These are phyloP conservation scores for Bostrychus sinensis DNA, from an alignment of 2,113 vertebrate genomes.

Conservation along the genomic window DNA sequence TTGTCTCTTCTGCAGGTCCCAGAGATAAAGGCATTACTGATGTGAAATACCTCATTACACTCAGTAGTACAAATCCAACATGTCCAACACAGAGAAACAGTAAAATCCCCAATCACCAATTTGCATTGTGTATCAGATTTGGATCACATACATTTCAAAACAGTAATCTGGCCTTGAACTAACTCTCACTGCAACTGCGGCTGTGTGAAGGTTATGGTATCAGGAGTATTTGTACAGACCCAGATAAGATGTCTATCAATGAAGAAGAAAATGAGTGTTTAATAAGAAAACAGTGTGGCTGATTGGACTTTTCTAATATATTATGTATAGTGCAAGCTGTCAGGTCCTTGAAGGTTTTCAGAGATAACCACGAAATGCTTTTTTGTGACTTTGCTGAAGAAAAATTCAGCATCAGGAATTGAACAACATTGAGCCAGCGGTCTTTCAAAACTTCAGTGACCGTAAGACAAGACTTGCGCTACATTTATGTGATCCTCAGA, in stretches of 20 bases:
- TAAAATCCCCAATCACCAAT: constrained; percentile 19
- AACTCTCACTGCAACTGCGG: constrained; percentile 24
- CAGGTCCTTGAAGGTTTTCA: no score
- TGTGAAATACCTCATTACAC: constrained; percentile 17
- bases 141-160: constrained; percentile 44
- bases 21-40: constrained; percentile 24
- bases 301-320: neutral
- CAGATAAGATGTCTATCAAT: constrained; percentile 10
- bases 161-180: constrained; percentile 21
- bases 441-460: no score
- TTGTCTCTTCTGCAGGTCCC: neutral
- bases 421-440: no score
- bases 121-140: constrained; percentile 34
- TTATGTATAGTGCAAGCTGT: neutral
- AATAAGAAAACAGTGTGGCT: neutral
- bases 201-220: constrained; percentile 29
- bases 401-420: no score
- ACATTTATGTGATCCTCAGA: no score
- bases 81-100: neutral
- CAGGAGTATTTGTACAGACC: neutral
- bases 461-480: no score
- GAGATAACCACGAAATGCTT: no score
- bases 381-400: no score
- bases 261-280: constrained; percentile 1
- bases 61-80: constrained; percentile 1